phyloP scores from a whole-genome alignment of 1,140 invertebrate species.

The Trichomalopsis sarcophagae region DNA sequence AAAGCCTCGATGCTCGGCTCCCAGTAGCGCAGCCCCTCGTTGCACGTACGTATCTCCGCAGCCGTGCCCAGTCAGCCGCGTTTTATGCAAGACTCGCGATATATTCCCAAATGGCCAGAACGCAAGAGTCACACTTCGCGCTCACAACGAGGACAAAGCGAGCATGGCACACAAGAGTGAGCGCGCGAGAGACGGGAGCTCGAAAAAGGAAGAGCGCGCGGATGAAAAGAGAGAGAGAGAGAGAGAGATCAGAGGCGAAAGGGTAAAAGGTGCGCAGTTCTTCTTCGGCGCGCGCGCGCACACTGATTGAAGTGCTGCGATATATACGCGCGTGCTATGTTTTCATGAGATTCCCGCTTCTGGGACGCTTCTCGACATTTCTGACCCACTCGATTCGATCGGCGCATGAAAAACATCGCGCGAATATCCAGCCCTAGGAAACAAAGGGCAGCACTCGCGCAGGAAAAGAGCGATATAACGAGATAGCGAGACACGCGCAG shows the following conservation, averaged over 20 bases:
- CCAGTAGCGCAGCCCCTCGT: too few relatives aligned
- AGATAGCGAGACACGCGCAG: slow-evolving; percentile 10
- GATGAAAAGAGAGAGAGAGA: slow-evolving; percentile 56
- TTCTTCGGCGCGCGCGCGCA: slow-evolving; percentile 59
- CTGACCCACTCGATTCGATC: too few relatives aligned
- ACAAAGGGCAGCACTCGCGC: neutral
- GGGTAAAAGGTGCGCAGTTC: slow-evolving; percentile 57
- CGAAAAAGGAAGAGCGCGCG: slow-evolving; percentile 33
- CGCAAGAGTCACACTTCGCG: slow-evolving; percentile 3
- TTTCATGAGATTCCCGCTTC: too few relatives aligned
- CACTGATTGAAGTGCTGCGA: slow-evolving; percentile 70
- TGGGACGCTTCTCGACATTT: too few relatives aligned
- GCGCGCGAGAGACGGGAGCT: neutral
- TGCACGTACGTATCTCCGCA: neutral
- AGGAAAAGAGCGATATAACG: slow-evolving; percentile 39
- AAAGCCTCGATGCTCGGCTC: neutral
- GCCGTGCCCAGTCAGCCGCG: neutral
- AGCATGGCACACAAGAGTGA: neutral
- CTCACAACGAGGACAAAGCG: slow-evolving; percentile 35
- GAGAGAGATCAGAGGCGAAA: slow-evolving; percentile 66
- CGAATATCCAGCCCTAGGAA: neutral
- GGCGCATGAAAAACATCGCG: too few relatives aligned
- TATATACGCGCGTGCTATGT: too few relatives aligned
- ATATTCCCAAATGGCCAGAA: slow-evolving; percentile 55
- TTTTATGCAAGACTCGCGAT: slow-evolving; percentile 45